These are phyloP conservation scores for Phenganax marumi DNA, from an alignment of 92 coral and sea anemone genomes.

Conservation along the genomic window DNA sequence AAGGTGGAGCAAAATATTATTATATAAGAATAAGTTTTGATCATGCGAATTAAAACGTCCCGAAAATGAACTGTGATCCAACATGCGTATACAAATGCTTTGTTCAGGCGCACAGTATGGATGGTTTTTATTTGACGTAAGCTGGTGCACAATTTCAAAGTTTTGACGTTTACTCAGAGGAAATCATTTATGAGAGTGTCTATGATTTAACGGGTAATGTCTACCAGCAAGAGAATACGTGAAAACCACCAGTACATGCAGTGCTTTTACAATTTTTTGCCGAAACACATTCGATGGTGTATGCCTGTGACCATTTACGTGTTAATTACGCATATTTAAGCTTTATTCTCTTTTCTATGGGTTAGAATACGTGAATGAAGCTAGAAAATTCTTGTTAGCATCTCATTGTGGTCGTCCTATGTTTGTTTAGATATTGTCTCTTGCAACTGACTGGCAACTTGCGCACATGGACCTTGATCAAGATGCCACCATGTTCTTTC, in stretches of 20 bases:
- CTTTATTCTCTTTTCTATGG: background rate
- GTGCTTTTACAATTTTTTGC: too few relatives aligned
- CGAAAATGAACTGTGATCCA: background rate
- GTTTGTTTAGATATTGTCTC: constrained; percentile 15
- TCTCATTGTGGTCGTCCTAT: background rate
- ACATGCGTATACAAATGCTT: background rate
- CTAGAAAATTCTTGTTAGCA: background rate
- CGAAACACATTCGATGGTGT: too few relatives aligned
- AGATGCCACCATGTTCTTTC: constrained; percentile 1
- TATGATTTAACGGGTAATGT: too few relatives aligned
- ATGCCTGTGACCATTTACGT: too few relatives aligned
- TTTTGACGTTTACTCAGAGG: background rate
- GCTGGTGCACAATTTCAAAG: background rate
- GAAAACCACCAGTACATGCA: too few relatives aligned
- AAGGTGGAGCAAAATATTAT: constrained; percentile 49
- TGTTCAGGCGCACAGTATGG: too few relatives aligned
- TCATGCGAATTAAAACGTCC: background rate
- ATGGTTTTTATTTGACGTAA: too few relatives aligned
- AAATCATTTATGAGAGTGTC: too few relatives aligned
- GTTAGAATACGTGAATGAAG: background rate
- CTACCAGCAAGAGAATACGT: too few relatives aligned
- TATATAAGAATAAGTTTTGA: background rate
- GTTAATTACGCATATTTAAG: too few relatives aligned
- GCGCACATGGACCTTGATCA: background rate
- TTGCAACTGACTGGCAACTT: constrained; percentile 38